These are phyloP conservation scores for Sebastes minor DNA, from an alignment of 2,797 vertebrate species.

Conservation along the genomic window DNA sequence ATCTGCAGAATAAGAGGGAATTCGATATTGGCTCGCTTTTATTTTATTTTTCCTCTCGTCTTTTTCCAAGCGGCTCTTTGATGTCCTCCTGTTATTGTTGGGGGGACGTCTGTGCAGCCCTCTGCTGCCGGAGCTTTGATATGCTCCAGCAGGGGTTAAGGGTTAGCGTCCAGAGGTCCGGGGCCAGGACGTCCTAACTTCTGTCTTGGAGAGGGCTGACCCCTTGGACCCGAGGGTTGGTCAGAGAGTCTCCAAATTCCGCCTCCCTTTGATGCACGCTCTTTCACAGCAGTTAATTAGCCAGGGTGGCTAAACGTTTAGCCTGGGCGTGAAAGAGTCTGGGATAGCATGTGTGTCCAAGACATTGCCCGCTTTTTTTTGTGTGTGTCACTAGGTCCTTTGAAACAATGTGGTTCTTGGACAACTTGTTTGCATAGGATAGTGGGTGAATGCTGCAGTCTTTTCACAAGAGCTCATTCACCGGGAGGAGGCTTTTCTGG, in stretches of 20 bases:
- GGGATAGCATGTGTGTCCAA: constrained; percentile 78
- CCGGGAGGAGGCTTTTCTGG: constrained; percentile 50
- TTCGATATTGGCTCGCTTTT: constrained; percentile 81
- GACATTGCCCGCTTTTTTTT: constrained; percentile 73
- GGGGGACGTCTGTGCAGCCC: constrained; percentile 78
- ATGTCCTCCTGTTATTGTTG: constrained; percentile 84
- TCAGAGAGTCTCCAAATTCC: constrained; percentile 74
- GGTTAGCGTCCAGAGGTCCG: constrained; percentile 83
- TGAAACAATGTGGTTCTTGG: constrained; percentile 82
- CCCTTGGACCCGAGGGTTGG: constrained; percentile 80
- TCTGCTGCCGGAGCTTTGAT: constrained; percentile 82
- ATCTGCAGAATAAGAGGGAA: constrained; percentile 82
- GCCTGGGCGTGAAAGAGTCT: constrained; percentile 81
- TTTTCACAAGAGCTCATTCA: constrained; percentile 70
- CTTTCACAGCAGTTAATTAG: constrained; percentile 87
- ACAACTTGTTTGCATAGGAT: constrained; percentile 81
- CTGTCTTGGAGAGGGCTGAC: constrained; percentile 81
- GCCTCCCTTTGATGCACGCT: constrained; percentile 82
- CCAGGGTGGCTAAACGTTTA: constrained; percentile 86
- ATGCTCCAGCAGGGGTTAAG: constrained; percentile 79
- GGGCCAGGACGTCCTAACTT: constrained; percentile 82
- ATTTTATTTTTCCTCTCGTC: constrained; percentile 69
- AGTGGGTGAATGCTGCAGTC: constrained; percentile 67
- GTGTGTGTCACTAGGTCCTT: constrained; percentile 75
- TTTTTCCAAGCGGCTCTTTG: constrained; percentile 81